Conservation (phyloP, 2,888 invertebrate species). For the Eristalis pertinax region DNA sequence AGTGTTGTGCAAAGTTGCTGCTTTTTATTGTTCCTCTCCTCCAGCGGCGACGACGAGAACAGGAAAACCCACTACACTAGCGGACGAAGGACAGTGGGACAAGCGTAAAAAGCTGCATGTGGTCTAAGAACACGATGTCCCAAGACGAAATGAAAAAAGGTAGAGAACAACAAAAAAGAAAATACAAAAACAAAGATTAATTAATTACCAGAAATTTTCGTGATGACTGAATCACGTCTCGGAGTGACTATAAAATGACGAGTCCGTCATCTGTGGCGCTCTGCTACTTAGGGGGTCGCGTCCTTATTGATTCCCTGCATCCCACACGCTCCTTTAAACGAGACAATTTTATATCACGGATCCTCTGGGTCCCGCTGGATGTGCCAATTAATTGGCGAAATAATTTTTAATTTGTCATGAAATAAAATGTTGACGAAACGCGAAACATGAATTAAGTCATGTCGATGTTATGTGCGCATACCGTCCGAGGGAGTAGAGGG, state of each 20-base stretch:
- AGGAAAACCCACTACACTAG: constrained; percentile 27
- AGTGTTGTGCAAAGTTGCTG: constrained; percentile 28
- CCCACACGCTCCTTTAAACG: constrained; percentile 5
- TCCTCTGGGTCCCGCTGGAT: constrained; percentile 24
- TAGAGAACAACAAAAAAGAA: neutral
- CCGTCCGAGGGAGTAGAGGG: too few species aligned
- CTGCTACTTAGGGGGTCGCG: constrained; percentile 62
- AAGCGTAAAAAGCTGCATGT: constrained; percentile 65
- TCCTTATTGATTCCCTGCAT: constrained; percentile 53
- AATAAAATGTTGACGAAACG: constrained; percentile 47
- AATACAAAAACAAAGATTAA: constrained; percentile 20
- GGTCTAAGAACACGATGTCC: constrained; percentile 34
- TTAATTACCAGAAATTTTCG: constrained; percentile 67
- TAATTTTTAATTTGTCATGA: constrained; percentile 68
- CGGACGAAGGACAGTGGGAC: neutral
- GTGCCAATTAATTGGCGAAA: constrained; percentile 70
- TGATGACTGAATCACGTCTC: constrained; percentile 72
- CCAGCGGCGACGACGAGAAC: constrained; percentile 8
- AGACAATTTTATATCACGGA: constrained; percentile 48
- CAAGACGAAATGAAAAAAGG: neutral
- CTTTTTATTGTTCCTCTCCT: constrained; percentile 34
- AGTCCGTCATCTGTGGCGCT: constrained; percentile 58
- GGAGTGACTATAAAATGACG: constrained; percentile 69
- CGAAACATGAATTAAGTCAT: constrained; percentile 54
- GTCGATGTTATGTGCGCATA: constrained; percentile 33